Evolutionary conservation across 2,797 vertebrate genomes (phyloP).

Genomic region (Gymnothorax javanicus): DNA sequence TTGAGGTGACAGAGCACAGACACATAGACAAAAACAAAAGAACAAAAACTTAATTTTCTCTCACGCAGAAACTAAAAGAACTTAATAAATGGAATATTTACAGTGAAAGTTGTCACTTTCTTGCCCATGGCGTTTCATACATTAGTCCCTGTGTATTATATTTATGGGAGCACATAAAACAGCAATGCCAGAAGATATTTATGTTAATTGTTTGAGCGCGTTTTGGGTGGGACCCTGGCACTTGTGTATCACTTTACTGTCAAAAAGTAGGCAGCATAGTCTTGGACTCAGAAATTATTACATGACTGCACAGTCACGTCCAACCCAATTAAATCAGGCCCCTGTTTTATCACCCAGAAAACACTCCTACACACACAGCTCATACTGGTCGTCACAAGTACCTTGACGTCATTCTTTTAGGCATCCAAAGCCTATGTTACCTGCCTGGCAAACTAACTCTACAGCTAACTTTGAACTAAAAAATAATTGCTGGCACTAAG

Average conservation of each 20-base stretch:
- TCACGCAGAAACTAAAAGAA: neutral
- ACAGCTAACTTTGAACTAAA: conserved; percentile 8
- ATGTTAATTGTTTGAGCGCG: conserved; percentile 55
- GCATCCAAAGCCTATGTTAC: neutral
- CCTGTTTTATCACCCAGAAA: conserved; percentile 53
- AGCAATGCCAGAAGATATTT: conserved; percentile 65
- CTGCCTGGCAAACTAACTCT: conserved; percentile 18
- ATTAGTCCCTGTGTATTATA: conserved; percentile 66
- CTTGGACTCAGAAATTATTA: conserved; percentile 63
- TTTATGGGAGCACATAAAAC: conserved; percentile 70
- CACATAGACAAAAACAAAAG: neutral
- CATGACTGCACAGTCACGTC: conserved; percentile 58
- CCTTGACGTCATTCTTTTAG: conserved; percentile 14
- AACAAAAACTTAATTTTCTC: neutral
- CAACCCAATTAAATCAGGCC: conserved; percentile 72
- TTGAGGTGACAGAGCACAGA: neutral
- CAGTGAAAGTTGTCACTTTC: neutral
- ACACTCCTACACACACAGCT: neutral
- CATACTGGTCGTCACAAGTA: neutral
- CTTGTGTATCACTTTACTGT: neutral
- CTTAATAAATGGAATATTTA: neutral
- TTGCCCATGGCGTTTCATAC: conserved; percentile 45
- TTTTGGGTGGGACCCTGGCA: conserved; percentile 41
- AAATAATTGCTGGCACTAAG: conserved; percentile 45
- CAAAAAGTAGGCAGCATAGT: conserved; percentile 14